Evolutionary conservation across 2,113 vertebrate species (phyloP), one percentile per base, ranked within the genome.

Genomic region (Ceyx cyanopectus): DNA sequence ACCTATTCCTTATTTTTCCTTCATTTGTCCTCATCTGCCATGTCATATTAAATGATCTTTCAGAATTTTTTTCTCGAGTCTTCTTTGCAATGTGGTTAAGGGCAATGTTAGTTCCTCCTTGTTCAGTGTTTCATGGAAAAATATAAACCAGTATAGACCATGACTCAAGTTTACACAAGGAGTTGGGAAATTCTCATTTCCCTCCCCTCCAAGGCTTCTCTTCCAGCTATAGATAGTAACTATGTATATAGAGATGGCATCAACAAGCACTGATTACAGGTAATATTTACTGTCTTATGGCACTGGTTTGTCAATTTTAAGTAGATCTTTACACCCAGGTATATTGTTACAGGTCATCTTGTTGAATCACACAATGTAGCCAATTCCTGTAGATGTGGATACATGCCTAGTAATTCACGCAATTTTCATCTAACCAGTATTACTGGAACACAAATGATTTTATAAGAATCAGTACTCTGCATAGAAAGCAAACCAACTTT

Each of bases 341-440:
- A 85, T 93, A 90, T 94, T 89, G 70, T 91, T 95, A 94, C 43
- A 85, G 84, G 81, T 94, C 89, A 82, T 86, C 77, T 78, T 92
- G 66, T 73, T 92, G 83, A 86, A 73, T 91, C 86, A 66, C 34
- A 51, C 81, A 20, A 37, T 48, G 78, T 66, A 79, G 62, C 70
- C 86, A 89, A 56, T 90, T 93, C 76, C 69, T 83, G 16, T 61
- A 66, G 76, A 43, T 51, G 32, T 2, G 41, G 84, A 40, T 95
- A 56, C 13, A 30, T 92, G 75, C 70, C 60, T 87, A 43, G 62
- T 61, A 91, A 82, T 41, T 91, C 67, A 87, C 70, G 70, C 0
- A 19, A 12, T 89, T 94, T 93, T 94, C 70, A 77, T 29, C 32
- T 85, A 93, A 81, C 67, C 63, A 62, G 78, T 67, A n/a, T 56